Percentiles rank a stretch among this genome's conserved stretches.
Conservation (phyloP, 64 coral and sea anemone genomes). For the Platygyra sinensis region DNA sequence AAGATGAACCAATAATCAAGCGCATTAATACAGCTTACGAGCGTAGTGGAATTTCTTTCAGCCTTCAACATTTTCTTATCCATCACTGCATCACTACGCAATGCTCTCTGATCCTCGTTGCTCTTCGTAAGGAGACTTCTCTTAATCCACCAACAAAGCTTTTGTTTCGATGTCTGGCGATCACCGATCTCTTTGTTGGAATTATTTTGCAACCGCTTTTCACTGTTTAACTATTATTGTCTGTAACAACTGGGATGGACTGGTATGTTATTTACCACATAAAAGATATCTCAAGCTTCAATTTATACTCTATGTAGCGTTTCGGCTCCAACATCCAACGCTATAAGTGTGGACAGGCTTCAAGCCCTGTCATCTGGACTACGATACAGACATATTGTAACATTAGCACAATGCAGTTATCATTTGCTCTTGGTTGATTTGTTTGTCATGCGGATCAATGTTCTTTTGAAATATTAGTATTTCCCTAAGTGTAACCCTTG, state of each 20-base stretch:
- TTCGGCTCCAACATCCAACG: background rate
- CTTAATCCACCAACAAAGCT: background rate
- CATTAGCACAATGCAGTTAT: background rate
- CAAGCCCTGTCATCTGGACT: background rate
- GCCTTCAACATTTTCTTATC: background rate
- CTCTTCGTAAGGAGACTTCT: background rate
- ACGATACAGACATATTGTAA: background rate
- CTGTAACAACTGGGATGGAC: no score
- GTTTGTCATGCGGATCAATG: background rate
- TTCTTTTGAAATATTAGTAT: background rate
- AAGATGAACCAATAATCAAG: no score
- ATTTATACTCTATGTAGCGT: background rate
- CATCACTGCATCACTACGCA: background rate
- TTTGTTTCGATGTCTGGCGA: background rate
- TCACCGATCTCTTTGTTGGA: background rate
- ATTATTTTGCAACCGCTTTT: background rate
- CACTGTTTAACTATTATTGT: background rate
- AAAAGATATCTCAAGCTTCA: background rate
- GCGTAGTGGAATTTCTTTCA: background rate
- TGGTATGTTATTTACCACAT: background rate
- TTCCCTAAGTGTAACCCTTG: no score
- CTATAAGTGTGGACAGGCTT: slow-evolving; percentile 18
- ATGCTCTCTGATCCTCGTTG: background rate
- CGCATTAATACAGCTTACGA: no score
- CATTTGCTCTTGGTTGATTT: background rate